A percentile compares a stretch with the other conserved stretches of the same genome.
These are phyloP conservation scores for Drepanosiphum platanoidis DNA, from an alignment of 2,888 invertebrate species.

Conservation along the genomic window DNA sequence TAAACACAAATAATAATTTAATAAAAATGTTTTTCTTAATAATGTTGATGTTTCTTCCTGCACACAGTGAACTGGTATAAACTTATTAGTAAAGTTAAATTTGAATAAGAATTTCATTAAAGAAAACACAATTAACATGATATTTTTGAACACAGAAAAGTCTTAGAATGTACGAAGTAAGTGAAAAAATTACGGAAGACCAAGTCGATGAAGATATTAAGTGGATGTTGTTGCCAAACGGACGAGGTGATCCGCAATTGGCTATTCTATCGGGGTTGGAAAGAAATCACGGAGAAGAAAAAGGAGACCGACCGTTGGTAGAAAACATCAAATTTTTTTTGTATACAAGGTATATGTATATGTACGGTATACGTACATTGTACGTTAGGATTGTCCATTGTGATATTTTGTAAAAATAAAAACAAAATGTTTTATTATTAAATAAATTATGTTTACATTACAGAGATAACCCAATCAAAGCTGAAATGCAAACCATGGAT, in stretches of 20 bases:
- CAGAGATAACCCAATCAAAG: conserved; percentile 64
- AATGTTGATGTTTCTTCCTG: conserved; percentile 50
- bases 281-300: conserved; percentile 43
- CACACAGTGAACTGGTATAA: conserved; percentile 28
- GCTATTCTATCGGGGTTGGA: conserved; percentile 65
- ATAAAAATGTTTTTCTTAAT: conserved; percentile 38
- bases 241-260: conserved; percentile 65
- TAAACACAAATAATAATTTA: conserved; percentile 18
- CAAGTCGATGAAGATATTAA: conserved; percentile 62
- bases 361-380: not conserved
- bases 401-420: not conserved
- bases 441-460: not conserved
- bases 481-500: conserved; percentile 65
- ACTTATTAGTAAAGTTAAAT: not conserved
- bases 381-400: too few species aligned
- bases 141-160: conserved; percentile 33
- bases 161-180: conserved; percentile 61
- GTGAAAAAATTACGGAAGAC: conserved; percentile 62
- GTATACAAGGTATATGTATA: conserved; percentile 35
- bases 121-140: not conserved
- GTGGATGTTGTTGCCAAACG: conserved; percentile 66
- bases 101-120: not conserved
- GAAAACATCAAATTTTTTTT: conserved; percentile 53
- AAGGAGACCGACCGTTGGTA: not conserved
- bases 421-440: not conserved